Evolutionary conservation across 53 echinoderm and acorn worm genomes (phyloP), one percentile per base, ranked within the genome.

Genomic region (Henricia sp.): DNA sequence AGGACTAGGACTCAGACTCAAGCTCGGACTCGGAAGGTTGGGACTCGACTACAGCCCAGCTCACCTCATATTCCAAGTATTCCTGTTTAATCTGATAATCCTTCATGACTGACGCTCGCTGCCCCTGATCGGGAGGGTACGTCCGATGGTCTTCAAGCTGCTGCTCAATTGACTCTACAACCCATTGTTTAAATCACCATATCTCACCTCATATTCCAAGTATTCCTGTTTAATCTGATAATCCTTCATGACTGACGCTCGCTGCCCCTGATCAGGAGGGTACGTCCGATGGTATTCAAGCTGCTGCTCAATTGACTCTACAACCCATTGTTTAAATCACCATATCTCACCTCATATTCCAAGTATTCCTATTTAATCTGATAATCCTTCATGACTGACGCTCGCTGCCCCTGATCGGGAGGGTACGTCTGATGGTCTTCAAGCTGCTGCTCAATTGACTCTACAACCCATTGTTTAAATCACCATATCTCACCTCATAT

Each of bases 401-500:
- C 67, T 56, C 87, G 85, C 2, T 92, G 90, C 24, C 74, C 83
- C 83, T 89, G 86, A 54, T 95, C 95, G 3, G 95, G 95, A 35
- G 92, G 88, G 60, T 82, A 87, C 35, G 56, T 74, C 2, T 88
- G 46, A 25, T 95, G 95, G 36, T 87, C 87, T 1, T 83, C 82
- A 30, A 95, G 39, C 12, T 95, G 92, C 27, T 64, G 54, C 52
- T 95, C 95, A 30, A 93, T 28, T 11, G 73, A 67, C 21, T 88
- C 87, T 0, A 90, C 75, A n/a, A n/a, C n/a, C n/a, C n/a, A n/a
- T n/a, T n/a, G n/a, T n/a, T n/a, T n/a, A n/a, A n/a, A n/a, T n/a
- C n/a, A n/a, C n/a, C n/a, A n/a, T n/a, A n/a, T n/a, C 87, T 70
- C 28, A 95, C 95, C 95, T 95, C 95, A 83, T 90, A 95, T 85